Conservation (phyloP, 2,888 invertebrate genomes). For the Tetheella fluctuosa region DNA sequence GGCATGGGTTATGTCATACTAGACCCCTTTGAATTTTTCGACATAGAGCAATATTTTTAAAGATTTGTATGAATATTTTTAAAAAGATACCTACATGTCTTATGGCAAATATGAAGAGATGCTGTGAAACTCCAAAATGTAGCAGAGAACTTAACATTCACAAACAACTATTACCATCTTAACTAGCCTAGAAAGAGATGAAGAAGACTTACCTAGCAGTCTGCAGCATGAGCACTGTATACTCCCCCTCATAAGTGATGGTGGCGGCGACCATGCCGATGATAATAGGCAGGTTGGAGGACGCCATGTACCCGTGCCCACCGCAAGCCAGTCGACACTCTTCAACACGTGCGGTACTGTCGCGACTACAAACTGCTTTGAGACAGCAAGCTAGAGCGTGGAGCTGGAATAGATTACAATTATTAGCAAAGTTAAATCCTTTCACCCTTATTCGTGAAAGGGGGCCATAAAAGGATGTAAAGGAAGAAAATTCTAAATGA, state of each 20-base stretch:
- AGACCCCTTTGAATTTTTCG: too few relatives aligned
- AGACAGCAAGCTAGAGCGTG: constrained; percentile 96
- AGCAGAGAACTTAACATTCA: too few relatives aligned
- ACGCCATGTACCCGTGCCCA: constrained; percentile 95
- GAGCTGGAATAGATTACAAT: constrained; percentile 81
- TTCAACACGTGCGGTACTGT: constrained; percentile 89
- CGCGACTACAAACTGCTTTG: constrained; percentile 92
- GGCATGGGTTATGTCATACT: too few relatives aligned
- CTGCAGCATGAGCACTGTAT: constrained; percentile 95
- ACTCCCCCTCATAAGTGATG: constrained; percentile 97
- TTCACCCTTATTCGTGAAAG: not conserved
- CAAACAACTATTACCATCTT: too few relatives aligned
- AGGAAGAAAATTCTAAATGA: too few relatives aligned
- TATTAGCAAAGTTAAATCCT: not conserved
- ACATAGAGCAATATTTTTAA: too few relatives aligned
- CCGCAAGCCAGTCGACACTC: constrained; percentile 94
- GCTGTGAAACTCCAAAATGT: too few relatives aligned
- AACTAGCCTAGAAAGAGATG: not conserved
- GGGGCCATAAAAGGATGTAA: too few relatives aligned
- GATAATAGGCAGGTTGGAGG: constrained; percentile 92
- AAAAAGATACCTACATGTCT: too few relatives aligned
- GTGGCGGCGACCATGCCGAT: constrained; percentile 92
- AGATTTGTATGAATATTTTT: too few relatives aligned
- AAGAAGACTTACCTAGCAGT: constrained; percentile 86
- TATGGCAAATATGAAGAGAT: too few relatives aligned